These are phyloP conservation scores for Cryptotermes secundus DNA, from an alignment of 1,140 invertebrate species.

Conservation along the genomic window DNA sequence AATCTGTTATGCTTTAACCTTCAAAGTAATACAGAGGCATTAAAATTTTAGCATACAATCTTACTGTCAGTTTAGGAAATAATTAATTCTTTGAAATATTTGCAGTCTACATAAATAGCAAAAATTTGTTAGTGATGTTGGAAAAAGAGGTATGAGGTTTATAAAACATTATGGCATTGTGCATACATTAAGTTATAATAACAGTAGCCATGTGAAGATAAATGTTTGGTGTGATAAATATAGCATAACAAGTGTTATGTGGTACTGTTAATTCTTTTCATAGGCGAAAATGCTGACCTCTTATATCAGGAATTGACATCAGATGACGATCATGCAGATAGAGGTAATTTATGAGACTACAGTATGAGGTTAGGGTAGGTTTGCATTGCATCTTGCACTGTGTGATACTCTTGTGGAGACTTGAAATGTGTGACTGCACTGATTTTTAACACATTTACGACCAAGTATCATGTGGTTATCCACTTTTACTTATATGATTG, in stretches of 20 bases:
- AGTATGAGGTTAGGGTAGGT: background rate
- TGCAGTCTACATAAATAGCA: too few species aligned
- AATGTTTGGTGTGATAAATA: too few species aligned
- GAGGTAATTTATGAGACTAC: constrained; percentile 28
- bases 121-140: too few species aligned
- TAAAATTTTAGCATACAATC: too few species aligned
- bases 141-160: too few species aligned
- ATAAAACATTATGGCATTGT: background rate
- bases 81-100: too few species aligned
- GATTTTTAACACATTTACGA: background rate
- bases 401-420: background rate
- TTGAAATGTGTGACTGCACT: background rate
- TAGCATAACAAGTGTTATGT: background rate
- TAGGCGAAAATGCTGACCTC: constrained; percentile 60
- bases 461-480: background rate
- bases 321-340: constrained; percentile 46
- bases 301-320: constrained; percentile 56
- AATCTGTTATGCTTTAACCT: too few species aligned
- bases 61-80: too few species aligned
- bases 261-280: constrained; percentile 31
- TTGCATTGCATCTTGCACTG: background rate
- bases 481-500: too few species aligned
- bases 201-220: too few species aligned
- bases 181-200: background rate
- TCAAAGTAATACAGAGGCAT: too few species aligned